A percentile compares a stretch with the other conserved stretches of the same genome.
phyloP scores from a whole-genome alignment of 2,797 vertebrate species.

The Halcyon badia region DNA sequence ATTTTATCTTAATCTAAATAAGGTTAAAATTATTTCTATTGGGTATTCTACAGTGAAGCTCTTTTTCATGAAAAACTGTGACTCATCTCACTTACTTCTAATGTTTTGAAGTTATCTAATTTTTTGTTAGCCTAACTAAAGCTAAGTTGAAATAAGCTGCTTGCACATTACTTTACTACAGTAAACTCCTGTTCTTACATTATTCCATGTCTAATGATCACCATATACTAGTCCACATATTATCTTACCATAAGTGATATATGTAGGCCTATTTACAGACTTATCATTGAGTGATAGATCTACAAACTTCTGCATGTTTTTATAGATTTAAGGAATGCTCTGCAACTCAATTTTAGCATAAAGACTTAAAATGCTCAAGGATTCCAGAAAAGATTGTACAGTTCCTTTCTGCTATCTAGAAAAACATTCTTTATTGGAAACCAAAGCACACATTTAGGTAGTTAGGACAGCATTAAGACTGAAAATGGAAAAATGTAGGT shows the following conservation, averaged over 20 bases:
- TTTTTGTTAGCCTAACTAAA: neutral
- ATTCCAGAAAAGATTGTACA: neutral
- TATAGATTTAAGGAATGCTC: neutral
- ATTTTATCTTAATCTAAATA: slow-evolving; percentile 61
- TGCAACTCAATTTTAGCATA: neutral
- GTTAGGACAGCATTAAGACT: neutral
- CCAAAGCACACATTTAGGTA: neutral
- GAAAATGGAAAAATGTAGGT: neutral
- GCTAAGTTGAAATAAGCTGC: neutral
- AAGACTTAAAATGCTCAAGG: neutral
- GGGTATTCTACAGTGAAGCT: slow-evolving; percentile 10
- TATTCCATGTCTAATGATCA: neutral
- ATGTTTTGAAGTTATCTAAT: neutral
- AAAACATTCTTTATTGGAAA: neutral
- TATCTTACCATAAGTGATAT: neutral
- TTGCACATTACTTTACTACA: neutral
- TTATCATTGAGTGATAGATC: neutral
- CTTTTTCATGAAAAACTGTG: slow-evolving; percentile 20
- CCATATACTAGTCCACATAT: neutral
- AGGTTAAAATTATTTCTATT: slow-evolving; percentile 56
- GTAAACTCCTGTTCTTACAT: neutral
- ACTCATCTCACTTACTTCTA: slow-evolving; percentile 3
- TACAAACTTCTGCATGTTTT: neutral
- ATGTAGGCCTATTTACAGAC: neutral
- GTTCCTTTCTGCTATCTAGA: neutral